Evolutionary conservation across 2,888 invertebrate species (phyloP).

Genomic region (Drosophila eohydei): DNA sequence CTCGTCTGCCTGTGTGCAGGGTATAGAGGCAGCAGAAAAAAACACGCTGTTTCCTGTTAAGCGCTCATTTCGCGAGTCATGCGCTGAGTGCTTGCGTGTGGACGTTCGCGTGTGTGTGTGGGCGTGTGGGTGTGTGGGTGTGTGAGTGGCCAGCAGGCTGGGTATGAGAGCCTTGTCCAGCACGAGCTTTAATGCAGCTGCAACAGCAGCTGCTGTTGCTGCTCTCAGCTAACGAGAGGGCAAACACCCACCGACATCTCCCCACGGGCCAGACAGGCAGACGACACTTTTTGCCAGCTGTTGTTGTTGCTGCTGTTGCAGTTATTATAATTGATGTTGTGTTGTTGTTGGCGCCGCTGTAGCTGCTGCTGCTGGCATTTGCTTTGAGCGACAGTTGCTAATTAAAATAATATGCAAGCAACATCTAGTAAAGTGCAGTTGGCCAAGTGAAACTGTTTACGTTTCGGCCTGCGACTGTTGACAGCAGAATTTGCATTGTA

Average conservation of each 20-base stretch:
- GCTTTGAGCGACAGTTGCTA: constrained; percentile 54
- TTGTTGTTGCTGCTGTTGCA: constrained; percentile 7
- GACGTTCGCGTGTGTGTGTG: constrained; percentile 9
- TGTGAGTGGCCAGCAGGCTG: constrained; percentile 1
- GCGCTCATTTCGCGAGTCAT: constrained; percentile 48
- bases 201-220: constrained; percentile 35
- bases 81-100: constrained; percentile 43
- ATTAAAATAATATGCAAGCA: constrained; percentile 65
- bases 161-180: constrained; percentile 40
- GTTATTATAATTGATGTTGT: constrained; percentile 11
- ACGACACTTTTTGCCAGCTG: constrained; percentile 30
- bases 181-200: constrained; percentile 52
- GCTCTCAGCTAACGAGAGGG: constrained; percentile 39
- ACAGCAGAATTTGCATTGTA: constrained; percentile 1
- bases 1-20: neutral
- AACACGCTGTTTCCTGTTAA: constrained; percentile 28
- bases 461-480: constrained; percentile 17
- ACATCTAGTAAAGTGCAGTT: constrained; percentile 50
- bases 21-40: constrained; percentile 1
- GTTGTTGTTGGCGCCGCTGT: constrained; percentile 4
- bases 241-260: neutral
- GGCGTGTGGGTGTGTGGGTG: constrained; percentile 11
- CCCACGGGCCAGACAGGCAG: constrained; percentile 9
- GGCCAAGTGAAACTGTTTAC: constrained; percentile 42
- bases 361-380: constrained; percentile 11